Conservation (phyloP, 2,797 vertebrate species). For the Enteromius radiatus region DNA sequence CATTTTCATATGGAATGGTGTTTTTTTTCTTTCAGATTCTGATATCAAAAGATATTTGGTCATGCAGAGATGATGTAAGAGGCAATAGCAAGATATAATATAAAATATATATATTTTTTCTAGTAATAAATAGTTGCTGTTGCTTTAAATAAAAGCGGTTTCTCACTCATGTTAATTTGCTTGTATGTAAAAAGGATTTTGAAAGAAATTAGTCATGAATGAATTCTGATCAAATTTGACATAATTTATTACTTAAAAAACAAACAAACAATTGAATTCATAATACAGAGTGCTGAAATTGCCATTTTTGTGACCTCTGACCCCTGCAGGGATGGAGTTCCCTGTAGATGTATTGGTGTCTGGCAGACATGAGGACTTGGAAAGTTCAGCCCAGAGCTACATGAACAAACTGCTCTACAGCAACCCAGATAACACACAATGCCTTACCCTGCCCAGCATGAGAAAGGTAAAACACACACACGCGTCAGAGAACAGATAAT, state of each 20-base stretch:
- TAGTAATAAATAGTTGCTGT: background rate
- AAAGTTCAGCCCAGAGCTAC: constrained; percentile 75
- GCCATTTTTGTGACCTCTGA: background rate
- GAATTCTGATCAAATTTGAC: background rate
- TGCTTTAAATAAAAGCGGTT: background rate
- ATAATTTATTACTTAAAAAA: background rate
- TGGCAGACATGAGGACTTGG: constrained; percentile 77
- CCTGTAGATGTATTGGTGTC: constrained; percentile 82
- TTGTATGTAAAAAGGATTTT: background rate
- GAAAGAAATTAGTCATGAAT: background rate
- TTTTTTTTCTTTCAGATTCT: background rate
- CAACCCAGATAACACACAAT: constrained; percentile 72
- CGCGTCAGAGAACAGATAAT: background rate
- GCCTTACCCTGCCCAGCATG: constrained; percentile 68
- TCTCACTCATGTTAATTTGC: background rate
- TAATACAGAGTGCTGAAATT: background rate
- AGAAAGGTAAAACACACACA: constrained; percentile 71
- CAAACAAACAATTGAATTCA: background rate
- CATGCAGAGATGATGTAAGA: background rate
- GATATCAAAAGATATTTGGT: background rate
- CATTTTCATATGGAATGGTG: background rate
- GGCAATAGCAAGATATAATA: background rate
- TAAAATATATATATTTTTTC: no score
- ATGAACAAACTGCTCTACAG: constrained; percentile 72
- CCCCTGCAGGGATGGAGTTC: constrained; percentile 79